Percentiles rank a stretch among this genome's conserved stretches.
These are phyloP conservation scores for Corydoras maculifer DNA, from an alignment of 2,113 vertebrate species.

Conservation along the genomic window DNA sequence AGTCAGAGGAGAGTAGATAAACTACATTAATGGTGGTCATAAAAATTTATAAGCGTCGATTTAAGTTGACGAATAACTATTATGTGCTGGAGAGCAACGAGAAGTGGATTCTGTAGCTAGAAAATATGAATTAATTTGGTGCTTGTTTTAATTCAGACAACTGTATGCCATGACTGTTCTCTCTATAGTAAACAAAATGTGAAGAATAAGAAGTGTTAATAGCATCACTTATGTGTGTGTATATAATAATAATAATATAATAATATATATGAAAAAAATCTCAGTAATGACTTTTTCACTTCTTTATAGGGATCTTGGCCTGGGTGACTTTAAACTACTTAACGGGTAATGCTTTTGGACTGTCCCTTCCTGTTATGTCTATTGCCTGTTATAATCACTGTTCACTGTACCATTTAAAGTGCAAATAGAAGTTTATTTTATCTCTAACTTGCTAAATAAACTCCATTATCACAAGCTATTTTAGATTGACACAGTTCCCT, in stretches of 20 bases:
- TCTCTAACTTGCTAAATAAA: no score
- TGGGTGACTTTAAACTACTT: conserved; percentile 94
- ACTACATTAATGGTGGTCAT: conserved; percentile 3
- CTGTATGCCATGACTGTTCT: no score
- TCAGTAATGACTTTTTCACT: not conserved
- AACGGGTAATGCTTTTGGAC: conserved; percentile 70
- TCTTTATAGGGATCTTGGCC: conserved; percentile 80
- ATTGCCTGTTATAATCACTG: not conserved
- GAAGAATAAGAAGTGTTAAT: not conserved
- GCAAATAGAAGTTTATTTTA: no score
- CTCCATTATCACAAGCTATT: no score
- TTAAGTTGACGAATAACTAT: conserved; percentile 29
- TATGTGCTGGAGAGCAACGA: conserved; percentile 27
- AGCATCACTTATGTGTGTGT: not conserved
- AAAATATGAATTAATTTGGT: no score
- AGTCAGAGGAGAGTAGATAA: conserved; percentile 5
- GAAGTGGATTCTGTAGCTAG: not conserved
- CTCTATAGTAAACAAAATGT: not conserved
- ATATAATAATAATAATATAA: not conserved
- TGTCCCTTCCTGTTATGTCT: not conserved
- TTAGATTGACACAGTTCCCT: no score
- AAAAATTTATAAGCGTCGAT: no score
- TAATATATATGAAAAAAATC: not conserved
- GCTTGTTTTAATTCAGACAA: no score
- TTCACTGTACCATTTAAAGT: no score